A percentile compares a stretch with the other conserved stretches of the same genome.
phyloP scores from a whole-genome alignment of 2,888 invertebrate genomes.

The Listrodromus nycthemerus region DNA sequence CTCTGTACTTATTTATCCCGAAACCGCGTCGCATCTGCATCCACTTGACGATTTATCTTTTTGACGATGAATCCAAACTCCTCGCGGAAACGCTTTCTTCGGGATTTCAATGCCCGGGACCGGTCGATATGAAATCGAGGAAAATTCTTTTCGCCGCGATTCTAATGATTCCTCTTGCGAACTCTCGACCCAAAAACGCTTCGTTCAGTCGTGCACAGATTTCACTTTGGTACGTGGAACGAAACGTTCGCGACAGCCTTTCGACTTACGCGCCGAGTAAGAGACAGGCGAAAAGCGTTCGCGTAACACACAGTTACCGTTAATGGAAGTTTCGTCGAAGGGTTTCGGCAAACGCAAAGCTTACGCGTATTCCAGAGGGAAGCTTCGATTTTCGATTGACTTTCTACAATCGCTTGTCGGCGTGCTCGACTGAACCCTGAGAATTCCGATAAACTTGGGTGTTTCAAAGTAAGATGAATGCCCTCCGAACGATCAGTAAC shows the following conservation, averaged over 20 bases:
- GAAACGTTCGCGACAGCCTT: background rate
- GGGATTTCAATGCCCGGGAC: background rate
- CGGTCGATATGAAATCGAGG: background rate
- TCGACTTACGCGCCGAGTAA: background rate
- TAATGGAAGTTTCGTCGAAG: constrained; percentile 15
- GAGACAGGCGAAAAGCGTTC: background rate
- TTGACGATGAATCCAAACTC: background rate
- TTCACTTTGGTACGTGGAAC: background rate
- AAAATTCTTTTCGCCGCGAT: background rate
- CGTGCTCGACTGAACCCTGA: background rate
- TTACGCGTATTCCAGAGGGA: background rate
- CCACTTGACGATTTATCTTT: background rate
- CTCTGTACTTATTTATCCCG: constrained; percentile 9
- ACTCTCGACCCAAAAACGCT: background rate
- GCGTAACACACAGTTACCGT: background rate
- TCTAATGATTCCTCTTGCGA: background rate
- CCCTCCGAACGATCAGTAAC: background rate
- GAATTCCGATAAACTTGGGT: constrained; percentile 3
- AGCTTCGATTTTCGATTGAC: background rate
- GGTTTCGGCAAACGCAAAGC: background rate
- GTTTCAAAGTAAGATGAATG: constrained; percentile 6
- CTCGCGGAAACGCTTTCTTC: background rate
- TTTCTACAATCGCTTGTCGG: background rate
- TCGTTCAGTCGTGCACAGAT: background rate
- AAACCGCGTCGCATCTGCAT: background rate